Percentiles rank a stretch among this genome's conserved stretches.
phyloP scores from a whole-genome alignment of 2,888 invertebrate genomes.

The Junonia oenone region DNA sequence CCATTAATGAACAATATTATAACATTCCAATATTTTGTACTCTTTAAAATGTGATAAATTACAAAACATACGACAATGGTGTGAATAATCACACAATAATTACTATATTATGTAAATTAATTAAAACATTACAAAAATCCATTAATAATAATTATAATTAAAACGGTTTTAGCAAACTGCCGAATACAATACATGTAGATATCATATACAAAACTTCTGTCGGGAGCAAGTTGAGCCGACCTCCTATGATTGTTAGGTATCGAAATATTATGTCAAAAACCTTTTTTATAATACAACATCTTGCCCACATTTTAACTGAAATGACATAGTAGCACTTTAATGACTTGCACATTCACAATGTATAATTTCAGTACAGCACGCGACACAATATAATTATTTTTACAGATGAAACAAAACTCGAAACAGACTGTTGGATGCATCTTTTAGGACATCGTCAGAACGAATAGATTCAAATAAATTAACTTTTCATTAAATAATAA shows the following conservation, averaged over 20 bases:
- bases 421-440: too few relatives aligned
- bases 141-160: slow-evolving; percentile 65
- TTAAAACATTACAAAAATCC: slow-evolving; percentile 77
- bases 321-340: too few relatives aligned
- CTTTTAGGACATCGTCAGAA: not conserved
- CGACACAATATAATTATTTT: too few relatives aligned
- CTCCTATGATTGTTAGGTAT: not conserved
- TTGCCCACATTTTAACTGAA: not conserved
- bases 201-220: slow-evolving; percentile 53
- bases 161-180: slow-evolving; percentile 68
- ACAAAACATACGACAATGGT: slow-evolving; percentile 66
- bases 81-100: slow-evolving; percentile 66
- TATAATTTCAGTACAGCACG: too few relatives aligned
- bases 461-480: not conserved
- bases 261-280: not conserved
- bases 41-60: slow-evolving; percentile 79
- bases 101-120: slow-evolving; percentile 67
- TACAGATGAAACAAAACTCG: too few relatives aligned
- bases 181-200: slow-evolving; percentile 49
- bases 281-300: not conserved
- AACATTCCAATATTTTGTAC: slow-evolving; percentile 79
- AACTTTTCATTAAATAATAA: not conserved
- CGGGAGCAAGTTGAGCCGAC: slow-evolving; percentile 27
- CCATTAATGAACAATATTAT: slow-evolving; percentile 73
- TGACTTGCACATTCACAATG: not conserved